Evolutionary conservation across 1,140 invertebrate species (phyloP), one percentile per base, ranked within the genome.

Genomic region (Bombyx mandarina): DNA sequence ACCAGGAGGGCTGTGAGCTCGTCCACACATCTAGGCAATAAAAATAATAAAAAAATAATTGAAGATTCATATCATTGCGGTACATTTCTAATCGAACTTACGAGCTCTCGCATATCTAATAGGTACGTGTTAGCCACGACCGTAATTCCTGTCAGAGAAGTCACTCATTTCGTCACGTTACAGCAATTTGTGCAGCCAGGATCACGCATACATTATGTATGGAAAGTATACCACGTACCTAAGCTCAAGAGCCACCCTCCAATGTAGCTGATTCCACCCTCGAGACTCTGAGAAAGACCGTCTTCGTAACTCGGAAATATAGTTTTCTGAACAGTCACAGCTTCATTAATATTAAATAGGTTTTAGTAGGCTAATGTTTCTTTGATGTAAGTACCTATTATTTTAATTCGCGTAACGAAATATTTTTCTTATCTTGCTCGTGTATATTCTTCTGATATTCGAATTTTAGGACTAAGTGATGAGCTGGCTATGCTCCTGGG

Each of bases 181-280:
- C 2, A 45, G 45, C 54, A 55, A 56, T 55, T 52, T 66, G 61
- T 52, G 54, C 43, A 57, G 55, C 61, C 53, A 56, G 50, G 48
- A 62, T 63, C 60, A 62, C 58, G 55, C 52, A 63, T 63, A 58
- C 58, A 63, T 66, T 60, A 66, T 60, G 56, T 61, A 63, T 57
- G 43, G 61, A 53, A 51, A 47, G 54, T 60, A 59, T 22, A 66
- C 55, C 53, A 63, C 58, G 56, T 60, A 54, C 43, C 53, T 54
- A 60, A 57, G 48, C 52, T 45, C 57, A 54, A 58, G 57, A 56
- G 61, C 57, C 57, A 59, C 61, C 54, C 59, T 62, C 57, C 54
- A 62, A 60, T 62, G 57, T 67, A 54, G 59, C 60, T 67, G 62
- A 64, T 67, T 67, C 57, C 54, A 62, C 62, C 57, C 62, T 56